These are phyloP conservation scores for Drosophila kambysellisi DNA, from an alignment of 2,888 invertebrate species.

Conservation along the genomic window DNA sequence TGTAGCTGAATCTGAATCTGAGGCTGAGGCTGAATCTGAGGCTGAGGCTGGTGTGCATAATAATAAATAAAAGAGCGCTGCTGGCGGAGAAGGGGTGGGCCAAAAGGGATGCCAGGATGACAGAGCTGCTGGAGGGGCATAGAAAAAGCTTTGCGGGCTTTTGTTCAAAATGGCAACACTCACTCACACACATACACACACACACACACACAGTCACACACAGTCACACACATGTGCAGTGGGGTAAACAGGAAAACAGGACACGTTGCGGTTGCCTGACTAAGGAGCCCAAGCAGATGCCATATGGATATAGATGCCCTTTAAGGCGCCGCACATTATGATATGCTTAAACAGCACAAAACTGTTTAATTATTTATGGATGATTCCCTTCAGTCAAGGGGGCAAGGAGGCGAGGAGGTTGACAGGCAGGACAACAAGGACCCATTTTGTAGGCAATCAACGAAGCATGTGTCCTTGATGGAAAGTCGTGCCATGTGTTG, in stretches of 20 bases:
- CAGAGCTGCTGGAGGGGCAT: conserved; percentile 43
- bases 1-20: conserved; percentile 12
- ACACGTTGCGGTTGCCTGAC: conserved; percentile 41
- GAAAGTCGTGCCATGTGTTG: conserved; percentile 28
- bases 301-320: conserved; percentile 43
- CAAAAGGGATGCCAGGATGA: conserved; percentile 61
- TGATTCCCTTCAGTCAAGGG: conserved; percentile 35
- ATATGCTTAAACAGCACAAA: conserved; percentile 82
- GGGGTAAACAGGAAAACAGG: conserved; percentile 42
- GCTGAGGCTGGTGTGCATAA: conserved; percentile 67
- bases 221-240: conserved; percentile 18
- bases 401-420: background rate
- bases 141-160: conserved; percentile 66
- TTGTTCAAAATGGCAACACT: conserved; percentile 60
- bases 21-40: conserved; percentile 30
- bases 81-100: conserved; percentile 7
- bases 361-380: conserved; percentile 83
- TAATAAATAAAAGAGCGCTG: conserved; percentile 76
- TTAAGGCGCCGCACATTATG: conserved; percentile 78
- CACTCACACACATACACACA: conserved; percentile 19
- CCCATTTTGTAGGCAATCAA: conserved; percentile 47
- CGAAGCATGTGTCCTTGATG: conserved; percentile 42
- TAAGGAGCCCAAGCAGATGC: conserved; percentile 45
- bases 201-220: conserved; percentile 15
- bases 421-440: conserved; percentile 4